Percentiles rank a stretch among this genome's conserved stretches.
Conservation (phyloP, 2,113 vertebrate genomes). For the Oryctolagus cuniculus region mOryCun1.1 NC_091436.1:26648001-26648500, state of each 20-base stretch:
- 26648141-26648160: background rate
- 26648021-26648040: background rate
- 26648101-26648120: background rate
- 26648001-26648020: background rate
- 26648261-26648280: background rate
- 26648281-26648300: background rate
- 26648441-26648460: background rate
- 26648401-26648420: background rate
- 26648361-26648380: background rate
- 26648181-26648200: background rate
- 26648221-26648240: background rate
- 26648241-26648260: background rate
- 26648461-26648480: background rate
- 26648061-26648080: background rate
- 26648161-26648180: constrained; percentile 30
- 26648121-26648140: background rate
- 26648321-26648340: background rate
- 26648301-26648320: background rate
- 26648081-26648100: constrained; percentile 18
- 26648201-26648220: background rate
- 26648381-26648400: background rate
- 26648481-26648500: background rate
- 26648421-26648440: background rate
- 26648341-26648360: background rate
- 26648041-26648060: constrained; percentile 22